Evolutionary conservation across 2,113 vertebrate species (phyloP), one percentile per base, ranked within the genome.

Genomic region (Neofelis nebulosa): DNA sequence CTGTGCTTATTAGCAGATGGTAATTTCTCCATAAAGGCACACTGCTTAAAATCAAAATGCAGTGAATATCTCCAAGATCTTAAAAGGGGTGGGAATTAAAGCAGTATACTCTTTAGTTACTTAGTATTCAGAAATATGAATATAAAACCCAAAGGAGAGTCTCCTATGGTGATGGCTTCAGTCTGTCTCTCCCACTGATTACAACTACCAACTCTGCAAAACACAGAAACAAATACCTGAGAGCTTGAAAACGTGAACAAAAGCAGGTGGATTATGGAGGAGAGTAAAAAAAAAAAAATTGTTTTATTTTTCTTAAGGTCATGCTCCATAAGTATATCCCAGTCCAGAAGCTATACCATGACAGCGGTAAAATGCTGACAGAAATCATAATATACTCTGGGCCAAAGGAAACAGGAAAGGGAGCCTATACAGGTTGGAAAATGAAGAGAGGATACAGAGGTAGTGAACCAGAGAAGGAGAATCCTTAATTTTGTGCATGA

Each of bases 401-500:
- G 3, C 38, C 4, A 31, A 12, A 55, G 45, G 33, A 45, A 81
- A 8, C 74, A 36, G 63, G 16, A 69, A 74, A 66, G 29, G 15
- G 4, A 63, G 8, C 3, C 5, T 4, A 0, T 38, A 1, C 0
- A 13, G 33, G 4, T 9, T 87, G 27, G 29, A 82, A 36, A 66
- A 50, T 50, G 25, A 61, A 3, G 14, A 8, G 21, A 41, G 16
- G 11, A 7, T 41, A 18, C 3, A 76, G 23, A 50, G 4, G 23
- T 45, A 50, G 45, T 57, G 52, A 80, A 93, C 16, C 14, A 50
- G 25, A 12, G 8, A 52, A 95, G 11, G 38, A 33, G 14, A 23
- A 2, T 2, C n/a, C 52, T 18, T 27, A 12, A 31, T 21, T 85
- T 65, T 18, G 12, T 50, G 19, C 23, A 52, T 61, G 48, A 83